Conservation (phyloP, 2,888 invertebrate species). For the Hartigia nigra region DNA sequence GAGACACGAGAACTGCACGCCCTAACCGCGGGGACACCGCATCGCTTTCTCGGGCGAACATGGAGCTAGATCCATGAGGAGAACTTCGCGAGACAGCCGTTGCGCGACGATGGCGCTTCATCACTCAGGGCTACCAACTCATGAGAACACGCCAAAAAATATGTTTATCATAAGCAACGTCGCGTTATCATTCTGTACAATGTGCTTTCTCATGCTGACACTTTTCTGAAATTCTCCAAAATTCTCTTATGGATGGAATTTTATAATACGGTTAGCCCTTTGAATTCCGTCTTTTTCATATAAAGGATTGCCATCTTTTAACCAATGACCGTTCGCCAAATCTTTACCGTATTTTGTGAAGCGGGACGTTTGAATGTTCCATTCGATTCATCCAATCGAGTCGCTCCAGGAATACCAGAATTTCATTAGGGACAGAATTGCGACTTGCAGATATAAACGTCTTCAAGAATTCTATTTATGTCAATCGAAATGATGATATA, state of each 20-base stretch:
- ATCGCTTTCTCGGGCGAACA: slow-evolving; percentile 62
- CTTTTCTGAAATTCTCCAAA: background rate
- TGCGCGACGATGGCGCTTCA: slow-evolving; percentile 11
- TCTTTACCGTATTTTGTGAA: background rate
- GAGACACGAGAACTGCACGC: slow-evolving; percentile 59
- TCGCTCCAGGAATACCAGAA: background rate
- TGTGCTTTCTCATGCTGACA: background rate
- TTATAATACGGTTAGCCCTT: background rate
- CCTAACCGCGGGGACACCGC: slow-evolving; percentile 64
- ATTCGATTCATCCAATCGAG: background rate
- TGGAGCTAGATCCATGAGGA: slow-evolving; percentile 59
- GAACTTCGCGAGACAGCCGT: slow-evolving; percentile 47
- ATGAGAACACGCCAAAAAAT: background rate
- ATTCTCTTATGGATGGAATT: background rate
- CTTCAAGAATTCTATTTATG: background rate
- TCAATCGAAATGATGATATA: background rate
- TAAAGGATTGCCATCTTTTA: background rate
- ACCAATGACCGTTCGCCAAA: background rate
- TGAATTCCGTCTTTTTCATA: background rate
- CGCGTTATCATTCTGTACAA: background rate
- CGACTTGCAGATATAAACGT: background rate
- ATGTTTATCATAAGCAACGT: background rate
- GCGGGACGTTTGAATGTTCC: background rate
- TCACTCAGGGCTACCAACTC: background rate
- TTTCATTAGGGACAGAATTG: background rate